A percentile compares a stretch with the other conserved stretches of the same genome.
Conservation (phyloP, 2,113 vertebrate species). For the rat (Rattus norvegicus) region DNA sequence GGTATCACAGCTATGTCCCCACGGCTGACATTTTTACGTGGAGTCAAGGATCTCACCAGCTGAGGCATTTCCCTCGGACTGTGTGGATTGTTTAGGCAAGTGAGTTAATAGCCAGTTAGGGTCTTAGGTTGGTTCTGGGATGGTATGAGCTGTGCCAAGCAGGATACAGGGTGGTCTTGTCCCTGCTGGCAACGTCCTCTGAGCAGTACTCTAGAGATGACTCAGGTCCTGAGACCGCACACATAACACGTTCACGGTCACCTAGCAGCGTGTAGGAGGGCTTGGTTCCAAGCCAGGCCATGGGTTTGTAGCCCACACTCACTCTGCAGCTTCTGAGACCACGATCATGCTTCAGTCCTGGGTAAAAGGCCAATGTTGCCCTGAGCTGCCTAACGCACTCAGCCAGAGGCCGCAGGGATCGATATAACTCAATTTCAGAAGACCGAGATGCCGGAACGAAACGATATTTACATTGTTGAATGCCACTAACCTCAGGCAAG, state of each 20-base stretch:
- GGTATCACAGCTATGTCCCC: neutral
- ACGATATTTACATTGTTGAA: neutral
- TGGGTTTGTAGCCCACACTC: no score
- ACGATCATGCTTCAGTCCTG: neutral
- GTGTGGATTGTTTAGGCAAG: rapidly evolving
- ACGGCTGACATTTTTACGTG: no score
- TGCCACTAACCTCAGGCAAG: neutral
- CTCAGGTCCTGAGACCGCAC: neutral
- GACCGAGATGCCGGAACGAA: neutral
- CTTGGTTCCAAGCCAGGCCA: neutral
- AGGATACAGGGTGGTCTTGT: neutral
- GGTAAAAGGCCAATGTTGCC: neutral
- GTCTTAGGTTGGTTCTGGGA: neutral
- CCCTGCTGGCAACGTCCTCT: neutral
- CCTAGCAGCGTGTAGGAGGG: neutral
- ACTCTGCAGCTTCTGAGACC: neutral
- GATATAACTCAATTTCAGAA: neutral
- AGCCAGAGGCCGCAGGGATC: neutral
- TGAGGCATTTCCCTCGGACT: neutral
- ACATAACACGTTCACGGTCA: neutral
- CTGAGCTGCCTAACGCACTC: neutral
- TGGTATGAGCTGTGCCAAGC: neutral
- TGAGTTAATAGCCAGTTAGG: neutral
- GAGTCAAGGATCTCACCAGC: neutral
- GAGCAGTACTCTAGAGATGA: neutral